These are phyloP conservation scores for Elachura formosa DNA, from an alignment of 2,113 vertebrate genomes.

Conservation along the genomic window DNA sequence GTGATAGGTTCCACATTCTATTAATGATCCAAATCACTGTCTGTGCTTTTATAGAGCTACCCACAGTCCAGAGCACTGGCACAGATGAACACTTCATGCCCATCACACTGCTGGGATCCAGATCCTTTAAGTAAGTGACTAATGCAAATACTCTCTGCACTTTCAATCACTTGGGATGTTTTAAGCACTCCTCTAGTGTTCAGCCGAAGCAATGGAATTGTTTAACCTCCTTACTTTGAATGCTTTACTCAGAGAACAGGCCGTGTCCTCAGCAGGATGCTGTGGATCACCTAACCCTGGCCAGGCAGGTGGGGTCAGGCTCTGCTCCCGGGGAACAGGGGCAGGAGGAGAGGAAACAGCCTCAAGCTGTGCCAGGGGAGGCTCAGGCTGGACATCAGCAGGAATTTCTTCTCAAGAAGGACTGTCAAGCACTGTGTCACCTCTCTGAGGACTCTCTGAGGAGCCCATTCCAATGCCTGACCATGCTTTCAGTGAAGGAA, in stretches of 20 bases:
- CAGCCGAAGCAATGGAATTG: not conserved
- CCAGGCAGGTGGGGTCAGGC: not conserved
- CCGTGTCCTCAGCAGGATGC: not conserved
- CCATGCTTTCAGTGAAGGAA: not conserved
- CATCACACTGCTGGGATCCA: not conserved
- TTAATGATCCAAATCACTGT: fast-evolving
- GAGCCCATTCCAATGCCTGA: not conserved
- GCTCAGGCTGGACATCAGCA: not conserved
- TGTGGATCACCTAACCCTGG: not conserved
- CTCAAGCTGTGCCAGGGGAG: not conserved
- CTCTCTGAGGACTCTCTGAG: not conserved
- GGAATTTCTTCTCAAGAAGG: not conserved
- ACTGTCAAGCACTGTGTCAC: not conserved
- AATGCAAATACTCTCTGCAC: not conserved
- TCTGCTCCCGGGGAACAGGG: not conserved
- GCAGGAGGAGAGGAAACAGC: not conserved
- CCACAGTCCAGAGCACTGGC: not conserved
- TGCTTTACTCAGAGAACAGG: not conserved
- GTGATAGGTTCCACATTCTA: not conserved
- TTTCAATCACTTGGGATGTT: not conserved
- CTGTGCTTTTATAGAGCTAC: not conserved
- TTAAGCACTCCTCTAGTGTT: not conserved
- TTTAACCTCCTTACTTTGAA: not conserved
- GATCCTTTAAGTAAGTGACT: not conserved
- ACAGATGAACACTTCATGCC: not conserved